phyloP scores from a whole-genome alignment of 2,888 invertebrate genomes.

The Eupithecia subfuscata region DNA sequence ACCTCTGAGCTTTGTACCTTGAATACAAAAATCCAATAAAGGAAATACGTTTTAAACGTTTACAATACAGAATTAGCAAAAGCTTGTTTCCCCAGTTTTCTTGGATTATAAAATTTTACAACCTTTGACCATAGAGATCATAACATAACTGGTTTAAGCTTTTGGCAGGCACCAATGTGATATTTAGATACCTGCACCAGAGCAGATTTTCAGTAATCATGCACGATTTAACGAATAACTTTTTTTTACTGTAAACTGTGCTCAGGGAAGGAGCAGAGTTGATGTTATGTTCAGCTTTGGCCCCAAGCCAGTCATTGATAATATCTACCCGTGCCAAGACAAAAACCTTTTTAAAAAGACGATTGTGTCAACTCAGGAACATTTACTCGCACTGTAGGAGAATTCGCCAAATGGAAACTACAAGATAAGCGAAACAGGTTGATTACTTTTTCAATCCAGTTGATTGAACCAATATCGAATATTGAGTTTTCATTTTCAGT shows the following conservation, averaged over 20 bases:
- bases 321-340: slow-evolving; percentile 65
- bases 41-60: background rate
- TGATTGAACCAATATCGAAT: slow-evolving; percentile 49
- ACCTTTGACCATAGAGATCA: background rate
- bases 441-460: slow-evolving; percentile 40
- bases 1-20: slow-evolving; percentile 39
- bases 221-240: slow-evolving; percentile 44
- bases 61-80: background rate
- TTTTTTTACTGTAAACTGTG: slow-evolving; percentile 48
- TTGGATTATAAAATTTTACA: background rate
- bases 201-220: slow-evolving; percentile 31
- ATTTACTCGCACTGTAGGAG: slow-evolving; percentile 48
- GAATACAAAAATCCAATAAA: slow-evolving; percentile 21
- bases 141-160: background rate
- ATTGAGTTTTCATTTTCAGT: slow-evolving; percentile 68
- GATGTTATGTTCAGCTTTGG: slow-evolving; percentile 60
- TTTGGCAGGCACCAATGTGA: background rate
- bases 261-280: slow-evolving; percentile 47
- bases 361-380: slow-evolving; percentile 53
- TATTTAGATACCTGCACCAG: background rate
- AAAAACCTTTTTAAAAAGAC: slow-evolving; percentile 61
- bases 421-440: slow-evolving; percentile 39
- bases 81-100: background rate
- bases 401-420: slow-evolving; percentile 38
- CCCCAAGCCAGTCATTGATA: slow-evolving; percentile 69